Base-by-base conservation (phyloP, 2,888 invertebrate species). In the Limnephilus rhombicus region DNA sequence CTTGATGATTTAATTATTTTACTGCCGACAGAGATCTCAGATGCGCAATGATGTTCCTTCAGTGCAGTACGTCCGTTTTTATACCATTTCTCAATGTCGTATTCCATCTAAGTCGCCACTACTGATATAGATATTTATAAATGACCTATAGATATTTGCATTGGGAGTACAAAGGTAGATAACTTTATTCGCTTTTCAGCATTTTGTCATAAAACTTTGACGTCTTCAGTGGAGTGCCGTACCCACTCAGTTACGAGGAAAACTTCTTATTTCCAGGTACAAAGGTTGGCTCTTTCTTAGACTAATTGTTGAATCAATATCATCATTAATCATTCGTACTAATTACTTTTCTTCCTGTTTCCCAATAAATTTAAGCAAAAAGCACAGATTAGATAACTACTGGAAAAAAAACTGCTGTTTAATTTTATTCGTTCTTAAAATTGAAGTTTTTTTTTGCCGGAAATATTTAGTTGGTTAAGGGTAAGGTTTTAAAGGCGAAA, bases 1-100 rank as follows among this genome's bases (percentile, higher is more conserved):
- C 3, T 92, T 90, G 86, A n/a, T 53, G n/a, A 29, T 24, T 88
- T 31, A 86, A 53, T 41, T 83, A 31, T 18, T 83, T 83, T 31
- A 31, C 24, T 29, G 24, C 31, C 31, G 83, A 83, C 83, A 83
- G 24, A 18, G 34, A 83, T 37, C 31, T 37, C 83, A 24, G 31
- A 83, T 83, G 34, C 24, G 15, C 34, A 83, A 37, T 83, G 83
- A 31, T 83, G 15, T 5, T 24, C 83, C 37, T 83, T 18, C 37
- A 34, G 83, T 31, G 11, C 34, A 15, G 37, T 31, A 83, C 83
- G 24, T 83, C 34, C 0, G 31, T 37, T 83, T 83, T 31, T 83
- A 83, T 83, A 83, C 83, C 37, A 37, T 83, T 83, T 31, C 83
- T 83, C 83, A 83, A 83, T 83, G 37, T 24, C 68, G 18, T 68